phyloP scores from a whole-genome alignment of 2,888 invertebrate species.

The Tetropium fuscum region DNA sequence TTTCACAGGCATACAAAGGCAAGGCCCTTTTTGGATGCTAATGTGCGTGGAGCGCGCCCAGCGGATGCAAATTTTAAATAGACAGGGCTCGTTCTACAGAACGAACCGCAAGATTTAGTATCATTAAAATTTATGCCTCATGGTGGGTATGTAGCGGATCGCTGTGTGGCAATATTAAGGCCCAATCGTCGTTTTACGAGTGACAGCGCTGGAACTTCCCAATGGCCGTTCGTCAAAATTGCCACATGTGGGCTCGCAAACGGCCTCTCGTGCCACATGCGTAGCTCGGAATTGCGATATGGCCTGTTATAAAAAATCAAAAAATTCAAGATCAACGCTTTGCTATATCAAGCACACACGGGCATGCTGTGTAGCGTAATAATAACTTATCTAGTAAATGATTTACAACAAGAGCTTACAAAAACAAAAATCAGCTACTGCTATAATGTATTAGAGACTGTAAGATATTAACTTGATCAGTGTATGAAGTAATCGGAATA shows the following conservation, averaged over 20 bases:
- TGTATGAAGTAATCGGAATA: too few relatives aligned
- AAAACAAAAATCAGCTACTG: too few relatives aligned
- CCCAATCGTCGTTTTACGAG: neutral
- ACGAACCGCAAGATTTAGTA: constrained; percentile 41
- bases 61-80: constrained; percentile 43
- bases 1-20: constrained; percentile 20
- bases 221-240: neutral
- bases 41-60: constrained; percentile 19
- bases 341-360: too few relatives aligned
- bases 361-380: too few relatives aligned
- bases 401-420: too few relatives aligned
- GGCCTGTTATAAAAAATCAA: too few relatives aligned
- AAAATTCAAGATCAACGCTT: too few relatives aligned
- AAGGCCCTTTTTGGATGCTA: neutral
- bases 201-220: neutral
- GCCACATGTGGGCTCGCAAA: too few relatives aligned
- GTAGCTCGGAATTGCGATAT: neutral
- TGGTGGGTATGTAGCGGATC: constrained; percentile 25
- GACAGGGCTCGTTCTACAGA: constrained; percentile 41
- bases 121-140: constrained; percentile 43
- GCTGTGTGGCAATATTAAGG: neutral
- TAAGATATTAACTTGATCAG: too few relatives aligned
- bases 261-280: neutral
- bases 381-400: too few relatives aligned
- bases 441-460: too few relatives aligned